These are phyloP conservation scores for Orchesellides sinensis DNA, from an alignment of 2,888 invertebrate genomes.

Conservation along the genomic window DNA sequence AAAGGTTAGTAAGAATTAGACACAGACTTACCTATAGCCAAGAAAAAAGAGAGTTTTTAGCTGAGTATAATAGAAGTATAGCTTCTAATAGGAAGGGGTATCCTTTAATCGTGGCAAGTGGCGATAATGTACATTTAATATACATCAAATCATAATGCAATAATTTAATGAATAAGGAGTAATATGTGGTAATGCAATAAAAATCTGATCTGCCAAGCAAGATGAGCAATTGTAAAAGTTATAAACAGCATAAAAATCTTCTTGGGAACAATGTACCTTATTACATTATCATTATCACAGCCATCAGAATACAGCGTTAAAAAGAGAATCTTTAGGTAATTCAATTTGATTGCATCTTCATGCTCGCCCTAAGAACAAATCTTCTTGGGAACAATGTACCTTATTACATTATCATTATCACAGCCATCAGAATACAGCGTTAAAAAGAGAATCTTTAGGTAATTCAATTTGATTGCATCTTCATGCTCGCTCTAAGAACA, in stretches of 20 bases:
- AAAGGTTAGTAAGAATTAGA: slow-evolving; percentile 42
- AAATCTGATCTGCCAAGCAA: neutral
- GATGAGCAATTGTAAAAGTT: neutral
- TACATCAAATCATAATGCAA: too few relatives aligned
- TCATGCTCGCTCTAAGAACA: neutral
- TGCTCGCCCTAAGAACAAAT: neutral
- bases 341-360: slow-evolving; percentile 36
- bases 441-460: slow-evolving; percentile 28
- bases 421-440: neutral
- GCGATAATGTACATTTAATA: slow-evolving; percentile 1
- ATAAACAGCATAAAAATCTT: neutral
- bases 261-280: neutral
- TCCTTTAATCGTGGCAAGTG: neutral
- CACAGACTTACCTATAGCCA: too few relatives aligned
- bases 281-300: slow-evolving; percentile 5
- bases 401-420: slow-evolving; percentile 11
- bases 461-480: slow-evolving; percentile 38
- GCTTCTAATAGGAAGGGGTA: neutral
- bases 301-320: neutral
- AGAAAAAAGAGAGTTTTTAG: slow-evolving; percentile 19
- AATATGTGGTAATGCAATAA: neutral
- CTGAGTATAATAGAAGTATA: neutral
- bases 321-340: slow-evolving; percentile 37
- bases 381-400: neutral
- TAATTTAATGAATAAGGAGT: neutral